A percentile compares a stretch with the other conserved stretches of the same genome.
Conservation (phyloP, 2,888 invertebrate genomes). For the Chrysolina haemoptera region DNA sequence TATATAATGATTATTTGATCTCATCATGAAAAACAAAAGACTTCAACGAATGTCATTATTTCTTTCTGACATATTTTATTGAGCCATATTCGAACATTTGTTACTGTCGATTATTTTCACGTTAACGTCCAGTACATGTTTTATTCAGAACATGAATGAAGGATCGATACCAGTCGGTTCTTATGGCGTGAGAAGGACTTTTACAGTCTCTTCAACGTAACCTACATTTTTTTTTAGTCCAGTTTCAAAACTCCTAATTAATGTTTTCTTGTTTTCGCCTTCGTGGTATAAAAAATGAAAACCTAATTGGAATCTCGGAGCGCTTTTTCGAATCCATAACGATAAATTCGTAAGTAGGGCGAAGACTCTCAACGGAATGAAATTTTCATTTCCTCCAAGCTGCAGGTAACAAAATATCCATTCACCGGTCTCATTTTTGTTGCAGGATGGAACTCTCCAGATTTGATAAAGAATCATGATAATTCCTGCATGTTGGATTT, state of each 20-base stretch:
- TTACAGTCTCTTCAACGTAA: neutral
- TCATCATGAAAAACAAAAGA: no score
- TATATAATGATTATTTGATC: no score
- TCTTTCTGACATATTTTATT: no score
- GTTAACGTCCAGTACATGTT: no score
- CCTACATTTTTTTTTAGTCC: neutral
- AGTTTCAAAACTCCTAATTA: neutral
- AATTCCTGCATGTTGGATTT: neutral
- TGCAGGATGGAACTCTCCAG: neutral
- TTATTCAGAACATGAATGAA: neutral
- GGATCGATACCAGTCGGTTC: neutral
- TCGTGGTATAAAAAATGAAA: conserved; percentile 8
- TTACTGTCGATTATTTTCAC: no score
- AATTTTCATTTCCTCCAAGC: neutral
- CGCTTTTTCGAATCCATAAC: neutral
- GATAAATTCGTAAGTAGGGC: conserved; percentile 5
- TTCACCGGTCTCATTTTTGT: neutral
- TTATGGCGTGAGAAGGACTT: neutral
- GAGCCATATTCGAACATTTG: no score
- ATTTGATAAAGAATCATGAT: neutral
- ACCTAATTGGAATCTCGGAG: neutral
- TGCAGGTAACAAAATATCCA: conserved; percentile 11
- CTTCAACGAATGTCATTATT: no score
- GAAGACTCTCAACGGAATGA: conserved; percentile 2
- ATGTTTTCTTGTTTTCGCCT: conserved; percentile 4